Evolutionary conservation across 2,113 vertebrate genomes (phyloP), one percentile per base, ranked within the genome.

Genomic region (Melanostigma gelatinosum): DNA sequence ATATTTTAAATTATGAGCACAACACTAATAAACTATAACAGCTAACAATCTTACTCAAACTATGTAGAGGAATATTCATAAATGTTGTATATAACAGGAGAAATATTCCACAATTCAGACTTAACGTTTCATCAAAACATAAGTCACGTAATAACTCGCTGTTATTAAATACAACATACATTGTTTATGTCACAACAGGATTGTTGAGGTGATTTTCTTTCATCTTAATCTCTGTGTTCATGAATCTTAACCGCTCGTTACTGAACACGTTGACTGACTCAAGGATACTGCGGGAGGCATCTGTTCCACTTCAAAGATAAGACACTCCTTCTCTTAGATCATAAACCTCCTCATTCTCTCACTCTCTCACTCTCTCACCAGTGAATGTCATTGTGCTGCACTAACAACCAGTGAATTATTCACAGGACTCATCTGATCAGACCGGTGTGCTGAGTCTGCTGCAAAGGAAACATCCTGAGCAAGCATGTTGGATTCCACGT

Each of bases 281-380:
- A 22, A 27, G 27, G 24, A 22, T 36, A 11, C 32, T 44, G 2
- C 46, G 27, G 52, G 69, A 62, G 60, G 54, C 67, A 65, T 52
- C 64, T 74, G 68, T 73, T 67, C 50, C 62, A 79, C 36, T 15
- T 10, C 40, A 4, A 62, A 74, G 72, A 80, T 61, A 52, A 82
- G 61, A 20, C 29, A 1, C 46, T 76, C 71, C 71, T 42, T 65
- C 69, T 18, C 20, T 32, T 32, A 15, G 58, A 60, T 13, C n/a
- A 11, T 61, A 36, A 52, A 48, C 8, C 63, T 18, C 20, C 72
- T 3, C 11, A 9, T n/a, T n/a, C n/a, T n/a, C n/a, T n/a, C n/a
- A n/a, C n/a, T n/a, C n/a, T n/a, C n/a, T n/a, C n/a, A n/a, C 38
- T 18, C 36, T 4, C 64, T 61, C 58, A 66, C 68, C 0, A 2